A percentile compares a stretch with the other conserved stretches of the same genome.
These are phyloP conservation scores for Plebejus anna DNA, from an alignment of 2,888 invertebrate genomes.

Conservation along the genomic window DNA sequence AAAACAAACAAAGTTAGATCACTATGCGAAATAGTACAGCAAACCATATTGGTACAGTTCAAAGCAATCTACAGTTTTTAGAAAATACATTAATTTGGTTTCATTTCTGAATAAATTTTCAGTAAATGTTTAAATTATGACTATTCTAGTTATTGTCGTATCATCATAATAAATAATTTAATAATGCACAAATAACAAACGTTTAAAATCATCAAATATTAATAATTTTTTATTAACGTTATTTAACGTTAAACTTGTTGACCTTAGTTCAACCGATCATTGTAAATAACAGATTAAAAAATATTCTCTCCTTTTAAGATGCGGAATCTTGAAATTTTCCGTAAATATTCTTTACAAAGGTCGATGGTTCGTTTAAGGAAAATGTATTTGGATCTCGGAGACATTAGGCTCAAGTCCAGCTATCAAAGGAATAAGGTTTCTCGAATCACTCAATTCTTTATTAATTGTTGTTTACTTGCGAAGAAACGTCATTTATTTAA, in stretches of 20 bases:
- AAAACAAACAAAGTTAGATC: constrained; percentile 43
- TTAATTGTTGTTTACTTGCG: neutral
- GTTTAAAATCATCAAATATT: no score
- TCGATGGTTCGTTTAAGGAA: neutral
- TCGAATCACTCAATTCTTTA: neutral
- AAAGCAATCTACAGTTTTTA: no score
- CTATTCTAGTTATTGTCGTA: no score
- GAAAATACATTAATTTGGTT: no score
- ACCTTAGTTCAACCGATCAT: neutral
- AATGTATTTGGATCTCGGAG: neutral
- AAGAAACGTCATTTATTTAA: no score
- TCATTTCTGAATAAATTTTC: no score
- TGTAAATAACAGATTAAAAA: neutral
- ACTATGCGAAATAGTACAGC: neutral
- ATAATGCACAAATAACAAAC: no score
- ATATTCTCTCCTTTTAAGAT: neutral
- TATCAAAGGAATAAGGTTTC: neutral
- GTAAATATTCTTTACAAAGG: neutral
- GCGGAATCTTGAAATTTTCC: neutral
- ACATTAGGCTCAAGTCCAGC: neutral
- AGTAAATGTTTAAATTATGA: no score
- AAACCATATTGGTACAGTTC: no score
- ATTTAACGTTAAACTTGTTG: neutral
- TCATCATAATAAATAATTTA: no score
- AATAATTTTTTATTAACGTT: no score